Percentiles rank a stretch among this genome's conserved stretches.
These are phyloP conservation scores for Cyprinodon brontotheroides DNA, from an alignment of 2,113 vertebrate species.

Conservation along the genomic window DNA sequence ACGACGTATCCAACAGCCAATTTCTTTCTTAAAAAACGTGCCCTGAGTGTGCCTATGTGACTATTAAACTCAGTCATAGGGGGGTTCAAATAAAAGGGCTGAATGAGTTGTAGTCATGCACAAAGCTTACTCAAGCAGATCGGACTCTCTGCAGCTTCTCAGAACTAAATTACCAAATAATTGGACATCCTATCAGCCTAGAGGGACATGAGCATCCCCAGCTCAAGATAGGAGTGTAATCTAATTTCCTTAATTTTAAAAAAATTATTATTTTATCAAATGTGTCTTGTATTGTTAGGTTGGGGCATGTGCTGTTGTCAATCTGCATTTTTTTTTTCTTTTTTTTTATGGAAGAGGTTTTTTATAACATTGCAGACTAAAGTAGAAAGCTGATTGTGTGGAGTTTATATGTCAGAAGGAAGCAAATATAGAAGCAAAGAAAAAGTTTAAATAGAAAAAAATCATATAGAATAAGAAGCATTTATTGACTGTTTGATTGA, in stretches of 20 bases:
- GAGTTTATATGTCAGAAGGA: too few species aligned
- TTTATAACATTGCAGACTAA: background rate
- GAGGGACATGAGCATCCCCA: slow-evolving; percentile 56
- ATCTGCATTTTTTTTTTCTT: slow-evolving; percentile 12
- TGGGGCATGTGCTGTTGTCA: slow-evolving; percentile 52
- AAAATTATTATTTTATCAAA: slow-evolving; percentile 26
- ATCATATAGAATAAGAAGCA: slow-evolving; percentile 26
- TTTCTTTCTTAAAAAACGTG: slow-evolving; percentile 42
- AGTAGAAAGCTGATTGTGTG: slow-evolving; percentile 5
- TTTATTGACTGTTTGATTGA: slow-evolving; percentile 54
- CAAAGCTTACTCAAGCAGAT: slow-evolving; percentile 56
- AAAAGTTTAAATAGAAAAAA: slow-evolving; percentile 35
- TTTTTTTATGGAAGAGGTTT: slow-evolving; percentile 33
- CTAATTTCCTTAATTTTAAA: slow-evolving; percentile 44
- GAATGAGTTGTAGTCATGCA: slow-evolving; percentile 53
- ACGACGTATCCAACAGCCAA: slow-evolving; percentile 62
- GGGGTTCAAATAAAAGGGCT: slow-evolving; percentile 69
- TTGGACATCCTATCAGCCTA: slow-evolving; percentile 71
- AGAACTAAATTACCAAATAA: slow-evolving; percentile 73
- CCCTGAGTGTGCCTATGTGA: slow-evolving; percentile 43
- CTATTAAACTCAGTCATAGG: slow-evolving; percentile 41
- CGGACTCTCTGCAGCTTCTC: slow-evolving; percentile 59
- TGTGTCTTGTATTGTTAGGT: slow-evolving; percentile 52
- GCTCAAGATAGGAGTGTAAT: slow-evolving; percentile 57
- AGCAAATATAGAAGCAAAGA: too few species aligned